Evolutionary conservation across 2,888 invertebrate genomes (phyloP).

Genomic region (Brachylomia viminalis): DNA sequence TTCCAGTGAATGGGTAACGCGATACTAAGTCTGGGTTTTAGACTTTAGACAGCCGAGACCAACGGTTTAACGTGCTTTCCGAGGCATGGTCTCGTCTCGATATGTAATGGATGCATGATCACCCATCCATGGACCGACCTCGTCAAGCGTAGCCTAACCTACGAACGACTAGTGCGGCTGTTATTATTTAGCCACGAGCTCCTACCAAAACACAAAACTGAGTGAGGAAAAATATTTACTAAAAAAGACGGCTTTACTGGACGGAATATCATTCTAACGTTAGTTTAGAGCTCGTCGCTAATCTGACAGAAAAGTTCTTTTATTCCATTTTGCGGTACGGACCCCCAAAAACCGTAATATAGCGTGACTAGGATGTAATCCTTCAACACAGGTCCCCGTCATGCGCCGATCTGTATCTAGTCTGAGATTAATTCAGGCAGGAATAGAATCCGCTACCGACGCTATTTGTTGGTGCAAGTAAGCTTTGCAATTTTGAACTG

Average conservation of each 20-base stretch:
- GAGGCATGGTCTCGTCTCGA: too few relatives aligned
- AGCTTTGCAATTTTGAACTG: slow-evolving; percentile 39
- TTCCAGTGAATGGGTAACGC: too few relatives aligned
- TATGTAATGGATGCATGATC: too few relatives aligned
- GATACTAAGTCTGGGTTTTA: too few relatives aligned
- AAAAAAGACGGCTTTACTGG: background rate
- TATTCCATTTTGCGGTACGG: background rate
- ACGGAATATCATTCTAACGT: background rate
- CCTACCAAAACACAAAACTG: too few relatives aligned
- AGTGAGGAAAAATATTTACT: background rate
- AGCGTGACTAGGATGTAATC: slow-evolving; percentile 55
- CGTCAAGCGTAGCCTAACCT: too few relatives aligned
- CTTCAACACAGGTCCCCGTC: slow-evolving; percentile 43
- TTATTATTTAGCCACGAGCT: too few relatives aligned
- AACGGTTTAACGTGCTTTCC: too few relatives aligned
- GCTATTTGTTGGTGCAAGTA: slow-evolving; percentile 47
- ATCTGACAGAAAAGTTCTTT: background rate
- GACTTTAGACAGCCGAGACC: too few relatives aligned
- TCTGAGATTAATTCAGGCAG: slow-evolving; percentile 53
- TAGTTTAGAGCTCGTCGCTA: background rate
- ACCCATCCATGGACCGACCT: too few relatives aligned
- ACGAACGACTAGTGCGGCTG: too few relatives aligned
- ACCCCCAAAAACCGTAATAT: slow-evolving; percentile 37
- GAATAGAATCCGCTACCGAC: slow-evolving; percentile 20
- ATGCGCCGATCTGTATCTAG: slow-evolving; percentile 58